phyloP scores from a whole-genome alignment of 2,888 invertebrate genomes.

The Drosophila multiciliata region DNA sequence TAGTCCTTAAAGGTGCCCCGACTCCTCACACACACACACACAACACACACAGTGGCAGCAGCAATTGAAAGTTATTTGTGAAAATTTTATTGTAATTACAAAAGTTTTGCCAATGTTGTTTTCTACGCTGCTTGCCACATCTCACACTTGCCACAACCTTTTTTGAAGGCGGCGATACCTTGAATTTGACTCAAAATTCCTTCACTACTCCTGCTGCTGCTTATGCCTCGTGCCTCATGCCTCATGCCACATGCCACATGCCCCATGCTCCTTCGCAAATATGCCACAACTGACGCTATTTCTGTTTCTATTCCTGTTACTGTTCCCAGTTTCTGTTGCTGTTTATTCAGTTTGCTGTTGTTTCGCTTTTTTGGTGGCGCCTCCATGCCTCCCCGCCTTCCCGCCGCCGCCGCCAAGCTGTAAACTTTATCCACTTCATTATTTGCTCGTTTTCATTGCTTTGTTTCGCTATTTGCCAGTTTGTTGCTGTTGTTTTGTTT shows the following conservation, averaged over 20 bases:
- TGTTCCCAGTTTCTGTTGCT: constrained; percentile 28
- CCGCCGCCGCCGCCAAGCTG: constrained; percentile 30
- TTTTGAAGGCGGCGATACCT: constrained; percentile 57
- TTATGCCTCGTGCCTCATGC: not conserved
- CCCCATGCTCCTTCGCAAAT: not conserved
- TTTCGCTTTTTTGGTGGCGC: constrained; percentile 5
- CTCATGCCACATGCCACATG: not conserved
- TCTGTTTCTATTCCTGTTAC: constrained; percentile 50
- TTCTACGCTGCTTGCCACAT: constrained; percentile 22
- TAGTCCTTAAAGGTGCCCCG: constrained; percentile 39
- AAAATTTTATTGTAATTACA: constrained; percentile 80
- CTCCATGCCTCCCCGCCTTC: constrained; percentile 4
- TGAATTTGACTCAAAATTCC: constrained; percentile 72
- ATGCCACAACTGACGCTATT: constrained; percentile 33
- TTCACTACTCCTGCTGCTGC: constrained; percentile 3
- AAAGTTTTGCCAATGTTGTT: constrained; percentile 73
- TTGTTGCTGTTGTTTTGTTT: constrained; percentile 56
- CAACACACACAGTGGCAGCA: constrained; percentile 22
- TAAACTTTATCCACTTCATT: constrained; percentile 79
- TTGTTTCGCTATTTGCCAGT: constrained; percentile 64
- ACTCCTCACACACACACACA: not conserved
- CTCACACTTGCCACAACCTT: constrained; percentile 19
- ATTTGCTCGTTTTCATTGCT: constrained; percentile 79
- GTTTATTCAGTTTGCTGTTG: constrained; percentile 40
- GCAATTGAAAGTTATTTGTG: constrained; percentile 79